Base-by-base conservation (phyloP, 2,888 invertebrate genomes). In the Chelonus formosanus region DNA sequence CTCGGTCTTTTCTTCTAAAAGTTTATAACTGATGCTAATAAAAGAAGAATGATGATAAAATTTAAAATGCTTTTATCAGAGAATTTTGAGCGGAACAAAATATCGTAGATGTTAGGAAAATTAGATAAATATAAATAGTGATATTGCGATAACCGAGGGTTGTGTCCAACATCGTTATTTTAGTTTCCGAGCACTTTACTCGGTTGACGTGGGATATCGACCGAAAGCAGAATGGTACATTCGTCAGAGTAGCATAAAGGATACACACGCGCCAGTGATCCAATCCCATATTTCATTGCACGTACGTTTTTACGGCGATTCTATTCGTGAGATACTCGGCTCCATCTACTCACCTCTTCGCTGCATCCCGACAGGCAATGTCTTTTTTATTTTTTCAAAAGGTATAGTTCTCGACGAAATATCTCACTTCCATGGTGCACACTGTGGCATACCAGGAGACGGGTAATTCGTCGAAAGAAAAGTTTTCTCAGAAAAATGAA, bases 381-480 rank as follows among this genome's bases (percentile, higher is more conserved):
- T 58, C 47, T 31, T 34, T n/a, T 58, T 34, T 55, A 36, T 55
- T 45, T 54, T 36, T 55, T 6, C 53, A 43, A 35, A 53, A 40
- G 64, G 64, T 32, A 52, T 55, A 31, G 47, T 50, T 44, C 45
- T 54, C 50, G 50, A 44, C 20, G 3, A 34, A 40, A 40, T 40
- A 40, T 6, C 40, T 40, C 58, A 65, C 58, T 65, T 53, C 64
- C 64, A 65, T 58, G 64, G 45, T 65, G 53, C 58, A 53, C 36
- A 48, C 58, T 45, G 54, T 45, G 50, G 56, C 50, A 56, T 63
- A 53, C 58, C 47, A 52, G 52, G 58, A 59, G 64, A 65, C 64
- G 32, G 58, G 64, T 65, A 65, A 65, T 65, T 65, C 64, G 58
- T 58, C 47, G 36, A 44, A 48, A 59, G 48, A 66, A 66, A 55